These are phyloP conservation scores for Ylistrum balloti DNA, from an alignment of 1,140 invertebrate species.

Conservation along the genomic window DNA sequence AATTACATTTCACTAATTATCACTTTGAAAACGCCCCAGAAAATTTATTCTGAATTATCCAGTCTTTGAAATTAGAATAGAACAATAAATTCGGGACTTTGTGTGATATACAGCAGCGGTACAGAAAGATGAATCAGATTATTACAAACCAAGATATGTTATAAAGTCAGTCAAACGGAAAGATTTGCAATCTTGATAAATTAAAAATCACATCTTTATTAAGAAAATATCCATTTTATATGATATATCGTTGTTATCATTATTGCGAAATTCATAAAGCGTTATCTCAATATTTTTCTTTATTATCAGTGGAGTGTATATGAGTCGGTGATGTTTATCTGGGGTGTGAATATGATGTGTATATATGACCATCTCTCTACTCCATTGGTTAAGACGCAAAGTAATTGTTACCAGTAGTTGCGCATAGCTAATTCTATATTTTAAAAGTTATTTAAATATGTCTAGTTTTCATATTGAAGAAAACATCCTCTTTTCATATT, in stretches of 20 bases:
- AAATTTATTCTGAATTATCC: no score
- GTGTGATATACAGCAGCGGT: no score
- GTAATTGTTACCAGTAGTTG: neutral
- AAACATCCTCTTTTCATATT: neutral
- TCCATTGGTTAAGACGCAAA: neutral
- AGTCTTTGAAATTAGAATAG: no score
- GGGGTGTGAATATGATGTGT: neutral
- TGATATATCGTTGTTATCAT: neutral
- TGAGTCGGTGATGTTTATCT: neutral
- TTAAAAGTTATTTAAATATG: constrained; percentile 7
- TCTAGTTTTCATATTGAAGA: neutral
- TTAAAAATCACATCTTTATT: neutral
- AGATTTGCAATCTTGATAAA: neutral
- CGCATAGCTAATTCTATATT: constrained; percentile 21
- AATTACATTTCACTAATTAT: no score
- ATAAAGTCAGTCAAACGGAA: neutral
- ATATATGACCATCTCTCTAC: neutral
- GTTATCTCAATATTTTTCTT: neutral
- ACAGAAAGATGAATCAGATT: neutral
- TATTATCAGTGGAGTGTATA: neutral
- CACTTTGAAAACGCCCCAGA: no score
- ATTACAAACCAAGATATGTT: neutral
- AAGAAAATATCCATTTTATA: neutral
- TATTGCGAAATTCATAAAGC: neutral
- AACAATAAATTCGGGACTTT: no score